phyloP scores from a whole-genome alignment of 1,140 invertebrate species.

The Brachystomella parvula region DNA sequence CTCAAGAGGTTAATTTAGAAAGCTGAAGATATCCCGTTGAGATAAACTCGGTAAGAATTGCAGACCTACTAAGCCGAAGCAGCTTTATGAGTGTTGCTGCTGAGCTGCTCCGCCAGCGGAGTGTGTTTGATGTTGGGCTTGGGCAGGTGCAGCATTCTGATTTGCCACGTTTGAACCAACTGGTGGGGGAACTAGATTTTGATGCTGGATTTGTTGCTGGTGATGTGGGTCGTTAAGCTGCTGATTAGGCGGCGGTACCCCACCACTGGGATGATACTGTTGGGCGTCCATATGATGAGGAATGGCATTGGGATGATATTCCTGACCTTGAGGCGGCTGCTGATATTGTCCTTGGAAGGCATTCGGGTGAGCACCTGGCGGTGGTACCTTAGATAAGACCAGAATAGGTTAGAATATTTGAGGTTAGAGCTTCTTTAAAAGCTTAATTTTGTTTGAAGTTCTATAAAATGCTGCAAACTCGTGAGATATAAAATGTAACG shows the following conservation, averaged over 20 bases:
- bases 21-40: neutral
- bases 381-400: conserved; percentile 3
- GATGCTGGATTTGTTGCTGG: conserved; percentile 23
- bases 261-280: conserved; percentile 24
- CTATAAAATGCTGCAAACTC: neutral
- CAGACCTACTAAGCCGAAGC: too few species aligned
- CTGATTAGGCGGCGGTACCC: conserved; percentile 27
- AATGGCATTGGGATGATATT: conserved; percentile 27
- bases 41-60: too few species aligned
- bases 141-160: neutral
- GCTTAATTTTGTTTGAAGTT: neutral
- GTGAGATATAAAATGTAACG: neutral
- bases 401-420: neutral
- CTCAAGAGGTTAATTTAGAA: neutral
- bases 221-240: conserved; percentile 34
- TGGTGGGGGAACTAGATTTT: conserved; percentile 18
- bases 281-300: conserved; percentile 35
- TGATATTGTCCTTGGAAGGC: conserved; percentile 22
- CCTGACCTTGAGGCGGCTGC: conserved; percentile 22
- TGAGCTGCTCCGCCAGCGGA: too few species aligned
- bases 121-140: neutral
- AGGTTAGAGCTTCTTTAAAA: neutral
- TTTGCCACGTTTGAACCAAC: neutral
- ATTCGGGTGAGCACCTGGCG: conserved; percentile 30
- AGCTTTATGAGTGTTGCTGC: too few species aligned